Base-by-base conservation (phyloP, 2,888 invertebrate genomes). In the Gastrophysa polygoni region DNA sequence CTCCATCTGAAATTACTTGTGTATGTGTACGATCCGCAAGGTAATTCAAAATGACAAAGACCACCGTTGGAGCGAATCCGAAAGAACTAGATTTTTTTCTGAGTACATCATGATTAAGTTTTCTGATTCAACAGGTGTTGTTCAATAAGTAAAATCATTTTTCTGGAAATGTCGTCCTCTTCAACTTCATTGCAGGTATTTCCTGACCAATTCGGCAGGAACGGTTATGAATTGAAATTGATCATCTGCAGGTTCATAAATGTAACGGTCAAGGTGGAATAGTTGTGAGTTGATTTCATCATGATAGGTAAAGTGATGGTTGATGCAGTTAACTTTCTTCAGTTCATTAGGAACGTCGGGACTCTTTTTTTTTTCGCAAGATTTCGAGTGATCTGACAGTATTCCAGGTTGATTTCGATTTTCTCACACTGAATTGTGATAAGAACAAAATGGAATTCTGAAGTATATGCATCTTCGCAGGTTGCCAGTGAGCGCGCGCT, bases 101-200 rank as follows among this genome's bases (percentile, higher is more conserved):
- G 7, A 24, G 24, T 3, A 24, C 7, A 24, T 24, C 24, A 24
- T 24, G 24, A 20, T 7, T 7, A 20, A 20, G 21, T 50, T 17
- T 50, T 58, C 8, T 58, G 24, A 14, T 32, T 38, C 20, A 20
- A 11, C 28, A 58, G 20, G 21, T 43, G 48, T 14, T 14, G 7
- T 34, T 48, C 49, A 1, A 58, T 16, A 7, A 50, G 14, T 11
- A 14, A 11, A 11, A 58, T 10, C 58, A 58, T 49, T 10, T n/a
- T n/a, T n/a, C n/a, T n/a, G n/a, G n/a, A n/a, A n/a, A n/a, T n/a
- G n/a, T n/a, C n/a, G n/a, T n/a, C n/a, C n/a, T n/a, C n/a, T n/a
- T n/a, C n/a, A n/a, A n/a, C n/a, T 14, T 38, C 48, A 18, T 43
- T 50, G 20, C 10, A 32, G 2, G 10, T 8, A 32, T 8, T 32